Evolutionary conservation across 1,140 invertebrate genomes (phyloP), one percentile per base, ranked within the genome.

Genomic region (Caenorhabditis remanei): DNA sequence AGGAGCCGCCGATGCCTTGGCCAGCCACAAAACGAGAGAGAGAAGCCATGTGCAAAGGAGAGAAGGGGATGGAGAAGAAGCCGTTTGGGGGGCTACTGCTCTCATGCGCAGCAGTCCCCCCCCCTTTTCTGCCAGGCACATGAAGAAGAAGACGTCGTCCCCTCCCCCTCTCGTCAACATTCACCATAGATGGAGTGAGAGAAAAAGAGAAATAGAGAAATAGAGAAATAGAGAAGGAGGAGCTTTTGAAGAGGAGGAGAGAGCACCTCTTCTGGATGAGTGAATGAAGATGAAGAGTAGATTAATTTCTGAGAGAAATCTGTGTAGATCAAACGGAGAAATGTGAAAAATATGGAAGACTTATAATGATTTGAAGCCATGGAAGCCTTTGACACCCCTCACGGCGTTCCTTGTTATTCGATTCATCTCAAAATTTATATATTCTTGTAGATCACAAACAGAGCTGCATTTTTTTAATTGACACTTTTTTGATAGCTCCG

Each of bases 191-290:
- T n/a, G 21, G 21, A 58, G 56, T 21, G 56, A 58, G 56, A 21
- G 56, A n/a, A n/a, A n/a, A n/a, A 58, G 56, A 19, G 56, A 58
- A 16, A 53, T 9, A 53, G 50, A 53, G 50, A 53, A 16, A 53
- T 3, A 58, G 56, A 58, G 56, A 58, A 2, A n/a, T 6, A 58
- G 56, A 58, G 56, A 58, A 58, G n/a, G 21, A 58, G 56, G 21
- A 58, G 56, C 56, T 19, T 3, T 21, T 8, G n/a, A 14, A 58
- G 56, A 58, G 16, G n/a, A 19, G 6, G 56, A 58, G 56, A 58
- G 56, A n/a, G 61, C 8, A 32, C 21, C 61, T 63, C 61, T 63
- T 63, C n/a, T 63, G 24, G 61, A 63, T 63, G 61, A 11, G 32
- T 63, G 61, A 40, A 63, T 32, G 24, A 63, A 63, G 21, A n/a